These are phyloP conservation scores for Argyresthia albistria DNA, from an alignment of 2,888 invertebrate species.

Conservation along the genomic window DNA sequence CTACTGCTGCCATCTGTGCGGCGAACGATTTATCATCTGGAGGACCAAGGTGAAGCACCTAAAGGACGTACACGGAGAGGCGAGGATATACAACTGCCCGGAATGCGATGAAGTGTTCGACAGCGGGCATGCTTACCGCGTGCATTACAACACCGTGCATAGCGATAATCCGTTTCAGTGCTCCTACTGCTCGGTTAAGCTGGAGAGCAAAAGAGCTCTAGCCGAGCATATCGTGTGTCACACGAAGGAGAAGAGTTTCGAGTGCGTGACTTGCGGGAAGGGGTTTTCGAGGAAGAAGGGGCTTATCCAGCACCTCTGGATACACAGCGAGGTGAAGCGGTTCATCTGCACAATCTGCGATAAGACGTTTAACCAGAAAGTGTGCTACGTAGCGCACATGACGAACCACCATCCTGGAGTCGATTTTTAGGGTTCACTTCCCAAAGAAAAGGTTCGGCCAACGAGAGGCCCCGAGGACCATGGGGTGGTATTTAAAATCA, in stretches of 20 bases:
- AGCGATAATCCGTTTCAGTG: constrained; percentile 18
- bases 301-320: constrained; percentile 44
- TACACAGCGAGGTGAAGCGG: constrained; percentile 43
- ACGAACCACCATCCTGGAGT: constrained; percentile 2
- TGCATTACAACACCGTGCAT: background rate
- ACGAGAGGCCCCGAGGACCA: too few relatives aligned
- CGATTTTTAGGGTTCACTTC: background rate
- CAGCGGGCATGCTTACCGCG: background rate
- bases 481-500: too few relatives aligned
- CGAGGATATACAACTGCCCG: constrained; percentile 1
- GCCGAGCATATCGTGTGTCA: constrained; percentile 20
- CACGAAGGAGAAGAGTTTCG: constrained; percentile 29
- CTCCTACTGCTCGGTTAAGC: constrained; percentile 26
- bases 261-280: constrained; percentile 43
- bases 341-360: constrained; percentile 41
- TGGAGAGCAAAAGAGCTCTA: constrained; percentile 13
- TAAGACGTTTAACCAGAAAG: constrained; percentile 11
- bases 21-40: constrained; percentile 27
- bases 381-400: background rate
- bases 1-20: constrained; percentile 33
- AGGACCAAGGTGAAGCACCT: constrained; percentile 2
- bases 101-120: constrained; percentile 4
- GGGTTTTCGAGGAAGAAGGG: constrained; percentile 46
- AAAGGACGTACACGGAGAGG: background rate
- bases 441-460: too few relatives aligned